Evolutionary conservation across 2,888 invertebrate species (phyloP).

Genomic region (Pilophorus perplexus): DNA sequence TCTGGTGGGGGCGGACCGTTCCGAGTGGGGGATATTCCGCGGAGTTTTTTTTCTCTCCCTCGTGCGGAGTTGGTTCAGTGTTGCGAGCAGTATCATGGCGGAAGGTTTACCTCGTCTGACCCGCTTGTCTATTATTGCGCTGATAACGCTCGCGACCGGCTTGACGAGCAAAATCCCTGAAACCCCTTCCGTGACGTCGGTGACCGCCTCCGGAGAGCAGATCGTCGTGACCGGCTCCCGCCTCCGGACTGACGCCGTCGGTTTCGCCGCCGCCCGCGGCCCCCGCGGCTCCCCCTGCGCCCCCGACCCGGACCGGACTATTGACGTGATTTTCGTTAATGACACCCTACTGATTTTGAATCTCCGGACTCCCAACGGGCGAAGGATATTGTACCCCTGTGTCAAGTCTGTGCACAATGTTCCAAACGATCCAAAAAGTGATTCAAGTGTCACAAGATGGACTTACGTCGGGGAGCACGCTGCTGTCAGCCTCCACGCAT

Average conservation of each 20-base stretch:
- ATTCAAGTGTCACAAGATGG: slow-evolving; percentile 3
- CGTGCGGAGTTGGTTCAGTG: no score
- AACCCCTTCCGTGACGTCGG: neutral
- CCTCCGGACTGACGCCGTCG: neutral
- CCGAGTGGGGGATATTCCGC: no score
- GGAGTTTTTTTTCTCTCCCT: no score
- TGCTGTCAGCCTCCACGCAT: neutral
- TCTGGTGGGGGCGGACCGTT: no score
- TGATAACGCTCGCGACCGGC: slow-evolving; percentile 14
- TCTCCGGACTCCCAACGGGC: neutral
- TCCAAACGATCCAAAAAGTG: no score
- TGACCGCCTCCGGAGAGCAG: neutral
- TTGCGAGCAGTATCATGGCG: slow-evolving; percentile 13
- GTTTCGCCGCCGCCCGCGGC: neutral
- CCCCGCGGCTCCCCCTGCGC: neutral
- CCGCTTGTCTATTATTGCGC: neutral
- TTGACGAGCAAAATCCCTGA: neutral
- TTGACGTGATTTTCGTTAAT: neutral
- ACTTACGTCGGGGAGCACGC: neutral
- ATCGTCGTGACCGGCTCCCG: neutral
- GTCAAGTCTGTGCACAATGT: slow-evolving; percentile 1
- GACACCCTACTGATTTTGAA: neutral
- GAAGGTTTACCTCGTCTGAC: neutral
- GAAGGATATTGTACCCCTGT: slow-evolving; percentile 8
- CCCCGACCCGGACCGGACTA: slow-evolving; percentile 3